Percentiles rank a stretch among this genome's conserved stretches.
Evolutionary conservation across 1,140 invertebrate species (phyloP).

Genomic region (Tetragonula clypearis): DNA sequence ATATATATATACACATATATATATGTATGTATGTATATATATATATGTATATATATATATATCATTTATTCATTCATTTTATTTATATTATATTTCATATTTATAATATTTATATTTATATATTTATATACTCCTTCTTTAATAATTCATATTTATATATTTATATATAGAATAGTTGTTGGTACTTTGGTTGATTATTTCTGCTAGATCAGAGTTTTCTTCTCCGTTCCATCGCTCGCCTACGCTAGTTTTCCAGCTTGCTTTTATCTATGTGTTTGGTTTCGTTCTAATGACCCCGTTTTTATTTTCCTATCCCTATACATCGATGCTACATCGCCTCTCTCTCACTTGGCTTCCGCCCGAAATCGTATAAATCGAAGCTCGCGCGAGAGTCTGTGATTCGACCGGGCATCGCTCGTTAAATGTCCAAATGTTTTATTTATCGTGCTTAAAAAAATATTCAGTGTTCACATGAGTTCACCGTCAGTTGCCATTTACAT

Average conservation of each 20-base stretch:
- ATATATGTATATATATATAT: constrained; percentile 29
- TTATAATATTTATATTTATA: constrained; percentile 68
- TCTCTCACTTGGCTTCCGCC: background rate
- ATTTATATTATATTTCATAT: constrained; percentile 67
- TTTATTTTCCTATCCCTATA: background rate
- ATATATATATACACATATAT: constrained; percentile 37
- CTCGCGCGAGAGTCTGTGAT: constrained; percentile 32
- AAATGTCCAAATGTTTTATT: constrained; percentile 64
- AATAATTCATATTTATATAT: constrained; percentile 66
- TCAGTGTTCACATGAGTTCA: background rate
- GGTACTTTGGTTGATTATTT: constrained; percentile 78
- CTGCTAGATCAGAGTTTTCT: constrained; percentile 73
- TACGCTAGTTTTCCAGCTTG: constrained; percentile 59
- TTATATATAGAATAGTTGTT: constrained; percentile 69
- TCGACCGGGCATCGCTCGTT: constrained; percentile 65
- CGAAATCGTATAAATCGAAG: constrained; percentile 37
- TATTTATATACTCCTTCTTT: constrained; percentile 68
- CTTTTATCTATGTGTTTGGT: constrained; percentile 38
- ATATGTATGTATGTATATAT: constrained; percentile 58
- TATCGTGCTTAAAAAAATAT: constrained; percentile 40
- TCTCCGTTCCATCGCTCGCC: constrained; percentile 72
- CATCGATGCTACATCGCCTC: background rate
- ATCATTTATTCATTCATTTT: constrained; percentile 60
- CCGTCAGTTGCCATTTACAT: background rate
- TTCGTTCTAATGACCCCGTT: constrained; percentile 18